These are phyloP conservation scores for Protodeltote pygarga DNA, from an alignment of 2,888 invertebrate genomes.

Conservation along the genomic window DNA sequence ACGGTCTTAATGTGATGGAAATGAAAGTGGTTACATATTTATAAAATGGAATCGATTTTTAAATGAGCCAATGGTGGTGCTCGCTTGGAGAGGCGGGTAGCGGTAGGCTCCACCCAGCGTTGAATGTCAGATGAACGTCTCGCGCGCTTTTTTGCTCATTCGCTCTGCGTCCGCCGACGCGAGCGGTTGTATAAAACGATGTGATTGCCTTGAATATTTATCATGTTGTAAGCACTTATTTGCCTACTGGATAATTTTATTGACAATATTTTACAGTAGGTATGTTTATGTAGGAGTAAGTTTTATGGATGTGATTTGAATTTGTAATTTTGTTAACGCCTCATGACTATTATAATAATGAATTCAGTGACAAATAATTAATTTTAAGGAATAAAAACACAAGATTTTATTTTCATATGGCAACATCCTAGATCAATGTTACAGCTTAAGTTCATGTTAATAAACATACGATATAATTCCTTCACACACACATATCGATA, in stretches of 20 bases:
- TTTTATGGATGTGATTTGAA: conserved; percentile 24
- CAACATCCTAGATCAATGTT: no score
- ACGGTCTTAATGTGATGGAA: conserved; percentile 54
- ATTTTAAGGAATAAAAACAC: conserved; percentile 8
- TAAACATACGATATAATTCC: no score
- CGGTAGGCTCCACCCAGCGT: conserved; percentile 74
- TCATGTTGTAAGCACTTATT: conserved; percentile 38
- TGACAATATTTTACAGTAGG: conserved; percentile 18
- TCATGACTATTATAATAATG: conserved; percentile 13
- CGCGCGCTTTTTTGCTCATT: conserved; percentile 78
- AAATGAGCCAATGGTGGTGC: conserved; percentile 81
- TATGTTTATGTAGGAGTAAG: conserved; percentile 12
- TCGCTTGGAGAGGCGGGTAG: conserved; percentile 75
- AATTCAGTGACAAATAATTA: conserved; percentile 17
- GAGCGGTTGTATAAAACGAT: conserved; percentile 52
- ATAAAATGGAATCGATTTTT: conserved; percentile 87
- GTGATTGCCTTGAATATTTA: conserved; percentile 36
- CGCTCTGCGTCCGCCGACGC: conserved; percentile 70
- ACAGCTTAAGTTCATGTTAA: no score
- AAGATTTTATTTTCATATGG: conserved; percentile 2
- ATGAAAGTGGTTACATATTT: conserved; percentile 85
- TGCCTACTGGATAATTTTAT: conserved; percentile 32
- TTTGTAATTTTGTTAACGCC: conserved; percentile 30
- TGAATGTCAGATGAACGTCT: conserved; percentile 79
- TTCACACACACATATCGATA: no score